These are phyloP conservation scores for Sclerurus mexicanus DNA, from an alignment of 2,113 vertebrate genomes.

Conservation along the genomic window DNA sequence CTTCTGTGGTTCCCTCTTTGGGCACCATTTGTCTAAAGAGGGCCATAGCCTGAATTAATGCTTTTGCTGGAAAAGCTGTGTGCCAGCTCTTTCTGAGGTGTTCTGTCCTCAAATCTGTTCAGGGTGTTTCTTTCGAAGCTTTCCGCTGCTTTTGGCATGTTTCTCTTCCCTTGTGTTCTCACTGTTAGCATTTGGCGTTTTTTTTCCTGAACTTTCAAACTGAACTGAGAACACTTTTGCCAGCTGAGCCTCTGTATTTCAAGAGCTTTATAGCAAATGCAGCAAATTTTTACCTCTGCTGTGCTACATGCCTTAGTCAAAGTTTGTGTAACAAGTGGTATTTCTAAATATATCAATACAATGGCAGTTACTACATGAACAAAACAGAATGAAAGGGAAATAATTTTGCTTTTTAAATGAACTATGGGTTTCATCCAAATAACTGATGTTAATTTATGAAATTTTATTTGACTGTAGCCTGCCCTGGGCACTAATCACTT, in stretches of 20 bases:
- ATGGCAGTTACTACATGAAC: background rate
- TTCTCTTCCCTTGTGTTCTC: background rate
- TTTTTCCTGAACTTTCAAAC: background rate
- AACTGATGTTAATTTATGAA: constrained; percentile 11
- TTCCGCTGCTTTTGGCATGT: background rate
- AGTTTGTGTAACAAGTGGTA: background rate
- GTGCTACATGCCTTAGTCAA: background rate
- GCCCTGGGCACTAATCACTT: constrained; percentile 82
- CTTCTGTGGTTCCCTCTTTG: background rate
- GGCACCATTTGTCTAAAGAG: background rate
- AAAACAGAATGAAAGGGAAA: background rate
- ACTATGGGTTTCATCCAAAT: background rate
- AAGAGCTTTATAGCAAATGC: background rate
- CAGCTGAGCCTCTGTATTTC: background rate
- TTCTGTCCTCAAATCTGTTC: background rate
- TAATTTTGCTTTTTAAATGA: background rate
- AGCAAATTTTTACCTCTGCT: background rate
- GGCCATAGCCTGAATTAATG: background rate
- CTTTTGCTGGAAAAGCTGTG: background rate
- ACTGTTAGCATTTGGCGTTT: background rate
- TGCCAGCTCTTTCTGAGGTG: background rate
- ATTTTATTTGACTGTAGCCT: constrained; percentile 64
- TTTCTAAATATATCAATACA: background rate
- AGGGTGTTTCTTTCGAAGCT: background rate
- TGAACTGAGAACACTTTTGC: background rate